Conservation (phyloP, 2,797 vertebrate genomes). For the Sylvia borin region DNA sequence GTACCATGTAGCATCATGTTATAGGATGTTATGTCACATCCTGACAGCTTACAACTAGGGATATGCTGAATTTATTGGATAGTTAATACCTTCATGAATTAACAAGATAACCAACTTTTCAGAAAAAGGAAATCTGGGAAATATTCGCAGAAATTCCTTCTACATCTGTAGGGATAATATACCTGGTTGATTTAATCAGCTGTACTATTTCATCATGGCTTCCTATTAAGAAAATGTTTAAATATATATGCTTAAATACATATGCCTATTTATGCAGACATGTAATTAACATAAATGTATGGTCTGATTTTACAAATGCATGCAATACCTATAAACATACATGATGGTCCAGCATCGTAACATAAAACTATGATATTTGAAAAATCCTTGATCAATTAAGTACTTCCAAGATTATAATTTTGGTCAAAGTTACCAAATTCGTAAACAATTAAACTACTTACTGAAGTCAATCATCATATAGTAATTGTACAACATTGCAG, state of each 20-base stretch:
- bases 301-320: not conserved
- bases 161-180: constrained; percentile 50
- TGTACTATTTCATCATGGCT: constrained; percentile 60
- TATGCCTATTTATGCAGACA: constrained; percentile 32
- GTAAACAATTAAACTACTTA: not conserved
- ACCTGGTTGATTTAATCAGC: constrained; percentile 30
- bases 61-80: constrained; percentile 78
- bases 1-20: constrained; percentile 80
- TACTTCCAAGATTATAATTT: not conserved
- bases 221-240: constrained; percentile 7
- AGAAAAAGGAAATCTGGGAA: constrained; percentile 70
- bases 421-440: not conserved
- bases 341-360: not conserved
- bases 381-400: not conserved
- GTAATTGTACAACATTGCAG: not conserved
- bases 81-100: constrained; percentile 79
- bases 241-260: constrained; percentile 1
- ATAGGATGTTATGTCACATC: constrained; percentile 80
- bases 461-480: rapidly evolving
- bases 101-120: constrained; percentile 77
- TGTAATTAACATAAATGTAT: not conserved
- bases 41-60: constrained; percentile 80
- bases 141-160: constrained; percentile 56
- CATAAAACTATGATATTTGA: not conserved
- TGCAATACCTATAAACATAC: not conserved